A percentile compares a stretch with the other conserved stretches of the same genome.
Conservation (phyloP, 2,888 invertebrate genomes). For the Drosophila monieri region DNA sequence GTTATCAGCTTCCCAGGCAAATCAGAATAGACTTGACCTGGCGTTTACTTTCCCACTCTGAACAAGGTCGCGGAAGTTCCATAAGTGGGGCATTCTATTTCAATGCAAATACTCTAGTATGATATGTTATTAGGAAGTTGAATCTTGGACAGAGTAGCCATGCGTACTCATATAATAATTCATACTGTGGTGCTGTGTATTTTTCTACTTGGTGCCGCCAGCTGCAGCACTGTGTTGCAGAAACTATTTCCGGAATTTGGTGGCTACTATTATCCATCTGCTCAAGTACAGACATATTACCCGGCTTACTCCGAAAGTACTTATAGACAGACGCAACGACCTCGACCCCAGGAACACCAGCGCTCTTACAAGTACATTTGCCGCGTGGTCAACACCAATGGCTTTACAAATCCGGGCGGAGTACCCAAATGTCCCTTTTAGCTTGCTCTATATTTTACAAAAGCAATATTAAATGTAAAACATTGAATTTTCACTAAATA, state of each 20-base stretch:
- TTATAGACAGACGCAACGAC: slow-evolving; percentile 1
- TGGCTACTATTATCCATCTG: slow-evolving; percentile 41
- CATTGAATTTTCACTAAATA: slow-evolving; percentile 32
- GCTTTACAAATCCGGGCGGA: slow-evolving; percentile 72
- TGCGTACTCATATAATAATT: neutral
- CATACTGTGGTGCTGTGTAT: slow-evolving; percentile 11
- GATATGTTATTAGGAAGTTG: slow-evolving; percentile 26
- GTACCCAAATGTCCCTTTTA: slow-evolving; percentile 74
- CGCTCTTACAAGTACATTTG: slow-evolving; percentile 77
- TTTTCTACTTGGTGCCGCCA: neutral
- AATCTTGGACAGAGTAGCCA: slow-evolving; percentile 17
- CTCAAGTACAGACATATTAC: neutral
- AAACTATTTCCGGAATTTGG: slow-evolving; percentile 40
- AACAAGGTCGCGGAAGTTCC: slow-evolving; percentile 49
- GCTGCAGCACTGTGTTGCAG: slow-evolving; percentile 34
- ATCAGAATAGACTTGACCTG: slow-evolving; percentile 29
- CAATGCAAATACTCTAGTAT: neutral
- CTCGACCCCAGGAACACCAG: slow-evolving; percentile 25
- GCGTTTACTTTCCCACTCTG: slow-evolving; percentile 9
- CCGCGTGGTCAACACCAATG: slow-evolving; percentile 72
- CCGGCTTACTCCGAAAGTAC: slow-evolving; percentile 13
- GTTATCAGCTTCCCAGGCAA: slow-evolving; percentile 51
- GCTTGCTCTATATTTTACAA: slow-evolving; percentile 14
- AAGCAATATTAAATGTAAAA: slow-evolving; percentile 7
- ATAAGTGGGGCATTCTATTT: slow-evolving; percentile 45